phyloP scores from a whole-genome alignment of 2,797 vertebrate genomes.

The Cyprinodon diabolis region DNA sequence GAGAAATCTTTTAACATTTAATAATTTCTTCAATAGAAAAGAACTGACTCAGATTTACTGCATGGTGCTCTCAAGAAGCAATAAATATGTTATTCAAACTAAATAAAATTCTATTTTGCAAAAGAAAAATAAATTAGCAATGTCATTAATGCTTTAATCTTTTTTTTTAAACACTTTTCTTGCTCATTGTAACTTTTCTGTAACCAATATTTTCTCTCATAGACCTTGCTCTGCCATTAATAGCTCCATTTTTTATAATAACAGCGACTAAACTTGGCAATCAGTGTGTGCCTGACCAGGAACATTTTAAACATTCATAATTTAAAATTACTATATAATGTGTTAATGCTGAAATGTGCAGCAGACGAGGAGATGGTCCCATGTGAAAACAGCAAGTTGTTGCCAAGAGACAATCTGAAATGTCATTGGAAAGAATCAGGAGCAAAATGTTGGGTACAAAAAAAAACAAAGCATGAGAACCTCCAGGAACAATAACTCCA shows the following conservation, averaged over 20 bases:
- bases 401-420: slow-evolving; percentile 29
- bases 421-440: not conserved
- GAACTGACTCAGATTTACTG: slow-evolving; percentile 21
- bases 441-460: not conserved
- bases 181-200: too few species aligned
- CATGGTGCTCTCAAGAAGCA: slow-evolving; percentile 9
- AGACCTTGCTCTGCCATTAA: not conserved
- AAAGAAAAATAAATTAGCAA: not conserved
- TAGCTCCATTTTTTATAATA: slow-evolving; percentile 7
- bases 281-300: slow-evolving; percentile 3
- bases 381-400: slow-evolving; percentile 12
- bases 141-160: too few species aligned
- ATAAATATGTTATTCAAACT: not conserved
- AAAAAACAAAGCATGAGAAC: not conserved
- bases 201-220: not conserved
- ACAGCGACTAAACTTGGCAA: slow-evolving; percentile 20
- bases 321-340: slow-evolving; percentile 16
- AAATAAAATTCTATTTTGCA: not conserved
- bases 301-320: slow-evolving; percentile 40
- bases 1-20: not conserved
- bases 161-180: not conserved
- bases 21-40: not conserved
- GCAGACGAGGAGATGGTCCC: slow-evolving; percentile 24
- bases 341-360: slow-evolving; percentile 14
- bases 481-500: not conserved